Evolutionary conservation across 1,140 invertebrate species (phyloP).

Genomic region (Orius laevigatus): DNA sequence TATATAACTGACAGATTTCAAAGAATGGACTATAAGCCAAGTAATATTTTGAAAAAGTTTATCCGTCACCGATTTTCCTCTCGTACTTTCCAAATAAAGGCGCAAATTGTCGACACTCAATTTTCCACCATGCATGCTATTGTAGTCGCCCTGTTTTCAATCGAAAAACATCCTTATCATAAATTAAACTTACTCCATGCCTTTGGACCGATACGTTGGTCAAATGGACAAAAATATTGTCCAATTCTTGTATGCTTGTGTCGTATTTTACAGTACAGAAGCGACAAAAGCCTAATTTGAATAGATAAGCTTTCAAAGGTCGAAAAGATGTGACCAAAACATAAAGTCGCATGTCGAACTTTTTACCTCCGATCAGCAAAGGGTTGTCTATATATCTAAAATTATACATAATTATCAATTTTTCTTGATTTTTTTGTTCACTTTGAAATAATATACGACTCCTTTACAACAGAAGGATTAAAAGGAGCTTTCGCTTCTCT

Average conservation of each 20-base stretch:
- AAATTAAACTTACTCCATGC: conserved; percentile 44
- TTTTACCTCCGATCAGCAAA: conserved; percentile 71
- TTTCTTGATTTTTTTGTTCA: conserved; percentile 23
- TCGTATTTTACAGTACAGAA: conserved; percentile 71
- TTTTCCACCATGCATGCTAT: conserved; percentile 86
- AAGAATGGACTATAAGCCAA: conserved; percentile 76
- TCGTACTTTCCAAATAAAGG: conserved; percentile 77
- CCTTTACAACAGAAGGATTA: conserved; percentile 67
- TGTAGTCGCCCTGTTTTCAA: conserved; percentile 70
- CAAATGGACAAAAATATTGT: conserved; percentile 76
- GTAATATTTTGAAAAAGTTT: conserved; percentile 68
- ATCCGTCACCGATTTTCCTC: conserved; percentile 73
- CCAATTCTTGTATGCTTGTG: conserved; percentile 50
- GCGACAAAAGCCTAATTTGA: conserved; percentile 63
- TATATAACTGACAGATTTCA: conserved; percentile 59
- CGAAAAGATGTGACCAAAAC: conserved; percentile 74
- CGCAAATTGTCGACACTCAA: conserved; percentile 82
- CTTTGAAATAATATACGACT: conserved; percentile 79
- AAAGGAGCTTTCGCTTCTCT: conserved; percentile 63
- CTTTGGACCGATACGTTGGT: conserved; percentile 82
- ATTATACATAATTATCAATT: conserved; percentile 12
- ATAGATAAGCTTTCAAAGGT: conserved; percentile 59
- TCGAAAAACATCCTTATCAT: not conserved
- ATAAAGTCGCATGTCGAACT: conserved; percentile 75
- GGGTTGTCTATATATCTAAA: conserved; percentile 67